Base-by-base conservation (phyloP, 2,888 invertebrate genomes). In the Dynastes grantii region DNA sequence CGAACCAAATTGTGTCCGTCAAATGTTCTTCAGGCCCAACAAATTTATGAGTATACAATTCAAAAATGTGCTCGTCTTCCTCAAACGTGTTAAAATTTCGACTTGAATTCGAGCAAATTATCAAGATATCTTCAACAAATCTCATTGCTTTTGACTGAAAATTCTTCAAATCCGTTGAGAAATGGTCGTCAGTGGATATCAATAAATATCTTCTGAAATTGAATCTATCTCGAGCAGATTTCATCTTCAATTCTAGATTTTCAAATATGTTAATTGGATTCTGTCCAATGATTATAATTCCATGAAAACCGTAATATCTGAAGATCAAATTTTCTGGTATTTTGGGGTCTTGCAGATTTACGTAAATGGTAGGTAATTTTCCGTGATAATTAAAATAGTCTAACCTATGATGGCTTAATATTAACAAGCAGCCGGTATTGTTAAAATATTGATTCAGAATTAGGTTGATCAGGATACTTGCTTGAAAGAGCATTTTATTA, bases 1-100 rank as follows among this genome's bases (percentile, higher is more conserved):
- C 85, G 11, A 85, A 63, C 55, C 58, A 55, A 22, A 78, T 45
- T 13, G 76, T 49, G 1, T 75, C 73, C 29, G 73, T 29, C 0
- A 5, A 22, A 0, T 40, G 51, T 6, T 58, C 40, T 16, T 49
- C 6, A 9, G 45, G 29, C 0, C 80, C 80, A 4, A 76, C 58
- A 58, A 78, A 80, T 71, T 64, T 78, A 55, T 80, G 80, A 1
- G 80, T 80, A 37, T 76, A 78, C 27, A 80, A 45, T 55, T 78
- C 70, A 70, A 78, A 63, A 13, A 11, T n/a, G 9, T 9, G 9
- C 9, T 11, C 32, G 13, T 32, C n/a, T 3, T 32, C 29, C 2
- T 58, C n/a, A 0, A 40, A 16, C 3, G 16, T 4, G 0, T 45
- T 45, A 2, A 45, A 45, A 45, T 45, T 8, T 8, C 45, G 45